These are phyloP conservation scores for Drosophila subpulchrella DNA, from an alignment of 1,140 invertebrate genomes.

Conservation along the genomic window DNA sequence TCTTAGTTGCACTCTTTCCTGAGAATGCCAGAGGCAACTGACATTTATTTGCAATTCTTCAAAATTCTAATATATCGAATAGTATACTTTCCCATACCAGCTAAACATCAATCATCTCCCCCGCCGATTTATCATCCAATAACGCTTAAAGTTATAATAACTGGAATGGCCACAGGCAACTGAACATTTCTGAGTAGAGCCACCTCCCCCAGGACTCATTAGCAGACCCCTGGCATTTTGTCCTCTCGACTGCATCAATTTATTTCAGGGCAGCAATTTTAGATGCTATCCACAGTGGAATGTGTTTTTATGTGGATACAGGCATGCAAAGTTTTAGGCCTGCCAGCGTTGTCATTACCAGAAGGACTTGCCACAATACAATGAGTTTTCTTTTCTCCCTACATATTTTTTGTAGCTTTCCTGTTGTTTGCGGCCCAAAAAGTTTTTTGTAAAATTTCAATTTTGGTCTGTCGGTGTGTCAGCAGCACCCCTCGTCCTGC, in stretches of 20 bases:
- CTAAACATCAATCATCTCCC: conserved; percentile 46
- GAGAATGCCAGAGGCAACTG: neutral
- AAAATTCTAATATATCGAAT: conserved; percentile 1
- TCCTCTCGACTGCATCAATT: conserved; percentile 52
- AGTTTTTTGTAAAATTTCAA: conserved; percentile 76
- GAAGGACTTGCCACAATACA: conserved; percentile 35
- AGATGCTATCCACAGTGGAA: conserved; percentile 35
- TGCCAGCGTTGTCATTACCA: conserved; percentile 67
- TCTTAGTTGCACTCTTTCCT: no score
- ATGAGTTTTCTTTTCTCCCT: conserved; percentile 34
- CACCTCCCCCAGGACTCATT: conserved; percentile 58
- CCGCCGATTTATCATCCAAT: conserved; percentile 53
- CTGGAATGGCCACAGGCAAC: conserved; percentile 43
- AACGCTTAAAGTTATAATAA: conserved; percentile 69
- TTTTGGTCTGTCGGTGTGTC: conserved; percentile 35
- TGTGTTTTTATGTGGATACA: conserved; percentile 36
- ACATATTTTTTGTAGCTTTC: conserved; percentile 1
- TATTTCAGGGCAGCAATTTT: conserved; percentile 61
- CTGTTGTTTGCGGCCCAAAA: conserved; percentile 54
- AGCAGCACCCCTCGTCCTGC: conserved; percentile 15
- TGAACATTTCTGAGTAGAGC: conserved; percentile 12
- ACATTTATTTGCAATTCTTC: conserved; percentile 1
- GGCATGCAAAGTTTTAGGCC: conserved; percentile 60
- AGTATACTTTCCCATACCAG: neutral
- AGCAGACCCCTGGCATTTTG: conserved; percentile 40